A percentile compares a stretch with the other conserved stretches of the same genome.
phyloP scores from a whole-genome alignment of 1,140 invertebrate genomes.

The Saccostrea glomerata region DNA sequence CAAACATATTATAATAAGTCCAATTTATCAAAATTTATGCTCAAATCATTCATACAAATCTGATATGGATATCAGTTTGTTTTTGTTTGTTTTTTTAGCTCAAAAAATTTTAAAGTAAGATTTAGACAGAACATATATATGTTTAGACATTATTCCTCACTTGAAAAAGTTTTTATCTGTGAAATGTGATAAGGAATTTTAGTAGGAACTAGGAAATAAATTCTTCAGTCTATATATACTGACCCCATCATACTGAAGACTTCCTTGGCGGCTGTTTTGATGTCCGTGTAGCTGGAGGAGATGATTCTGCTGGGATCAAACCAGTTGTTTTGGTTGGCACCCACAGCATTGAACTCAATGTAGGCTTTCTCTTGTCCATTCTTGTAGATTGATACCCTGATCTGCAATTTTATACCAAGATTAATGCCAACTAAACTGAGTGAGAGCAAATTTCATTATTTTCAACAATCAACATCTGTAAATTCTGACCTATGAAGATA shows the following conservation, averaged over 20 bases:
- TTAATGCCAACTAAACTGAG: not conserved
- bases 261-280: constrained; percentile 62
- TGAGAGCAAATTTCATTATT: not conserved
- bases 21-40: too few species aligned
- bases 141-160: too few species aligned
- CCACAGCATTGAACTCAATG: constrained; percentile 67
- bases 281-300: constrained; percentile 67
- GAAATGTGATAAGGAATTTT: too few species aligned
- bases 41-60: too few species aligned
- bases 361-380: constrained; percentile 67
- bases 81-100: too few species aligned
- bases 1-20: not conserved
- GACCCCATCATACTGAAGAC: constrained; percentile 68
- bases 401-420: constrained; percentile 47
- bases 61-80: too few species aligned
- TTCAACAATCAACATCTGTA: not conserved
- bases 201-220: too few species aligned
- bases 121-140: too few species aligned
- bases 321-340: constrained; percentile 67
- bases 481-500: not conserved
- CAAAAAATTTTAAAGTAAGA: too few species aligned
- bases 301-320: constrained; percentile 66
- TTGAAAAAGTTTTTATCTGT: too few species aligned
- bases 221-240: not conserved
- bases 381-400: constrained; percentile 68